phyloP scores from a whole-genome alignment of 2,888 invertebrate genomes.

The Cephalotes varians region DNA sequence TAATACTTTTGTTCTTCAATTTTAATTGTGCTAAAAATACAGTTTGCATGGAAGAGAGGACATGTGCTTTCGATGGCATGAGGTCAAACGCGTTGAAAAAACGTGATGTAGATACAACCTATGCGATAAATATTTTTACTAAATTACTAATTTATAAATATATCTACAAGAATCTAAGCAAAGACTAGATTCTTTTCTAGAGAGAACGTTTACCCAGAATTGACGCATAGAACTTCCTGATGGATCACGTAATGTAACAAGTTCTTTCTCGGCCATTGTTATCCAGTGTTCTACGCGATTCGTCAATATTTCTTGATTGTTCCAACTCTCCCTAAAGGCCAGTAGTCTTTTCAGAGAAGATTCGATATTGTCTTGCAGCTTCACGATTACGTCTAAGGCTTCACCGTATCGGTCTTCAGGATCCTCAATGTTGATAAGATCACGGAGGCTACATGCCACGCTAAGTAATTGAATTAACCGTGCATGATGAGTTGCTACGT shows the following conservation, averaged over 20 bases:
- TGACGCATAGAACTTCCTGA: conserved; percentile 91
- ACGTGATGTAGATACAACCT: conserved; percentile 39
- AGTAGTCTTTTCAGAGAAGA: conserved; percentile 90
- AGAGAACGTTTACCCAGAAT: conserved; percentile 90
- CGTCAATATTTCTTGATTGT: conserved; percentile 90
- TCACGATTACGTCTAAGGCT: conserved; percentile 90
- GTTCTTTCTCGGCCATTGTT: conserved; percentile 90
- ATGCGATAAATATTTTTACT: conserved; percentile 8
- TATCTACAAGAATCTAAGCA: neutral
- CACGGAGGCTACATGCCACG: conserved; percentile 91
- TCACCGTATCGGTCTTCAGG: conserved; percentile 91
- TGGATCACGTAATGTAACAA: conserved; percentile 89
- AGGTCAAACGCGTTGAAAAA: conserved; percentile 65
- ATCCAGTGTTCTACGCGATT: conserved; percentile 93
- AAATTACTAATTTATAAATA: conserved; percentile 31
- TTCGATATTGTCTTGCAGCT: conserved; percentile 92
- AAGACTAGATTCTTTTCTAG: no score
- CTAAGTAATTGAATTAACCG: conserved; percentile 91
- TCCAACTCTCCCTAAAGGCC: conserved; percentile 93
- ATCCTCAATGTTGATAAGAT: conserved; percentile 91
- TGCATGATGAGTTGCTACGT: conserved; percentile 93
- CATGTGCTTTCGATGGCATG: conserved; percentile 58
- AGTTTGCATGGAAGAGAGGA: neutral
- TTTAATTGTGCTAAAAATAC: conserved; percentile 49
- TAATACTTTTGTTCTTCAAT: neutral